Evolutionary conservation across 2,888 invertebrate species (phyloP).

Genomic region (Polyploca ridens): DNA sequence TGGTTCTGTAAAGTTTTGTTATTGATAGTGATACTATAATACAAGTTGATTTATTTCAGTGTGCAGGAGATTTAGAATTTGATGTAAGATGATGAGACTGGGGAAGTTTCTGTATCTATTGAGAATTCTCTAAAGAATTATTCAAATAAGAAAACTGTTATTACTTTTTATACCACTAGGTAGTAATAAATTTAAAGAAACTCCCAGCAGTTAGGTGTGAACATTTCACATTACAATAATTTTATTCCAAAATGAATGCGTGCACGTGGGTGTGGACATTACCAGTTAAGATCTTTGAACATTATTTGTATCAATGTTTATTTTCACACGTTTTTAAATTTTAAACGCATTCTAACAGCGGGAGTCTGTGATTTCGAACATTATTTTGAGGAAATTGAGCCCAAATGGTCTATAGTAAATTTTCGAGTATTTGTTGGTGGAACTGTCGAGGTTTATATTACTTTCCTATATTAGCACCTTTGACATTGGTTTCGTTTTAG

Average conservation of each 20-base stretch:
- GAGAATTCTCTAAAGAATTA: too few relatives aligned
- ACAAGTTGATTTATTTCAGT: neutral
- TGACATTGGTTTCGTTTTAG: slow-evolving; percentile 1
- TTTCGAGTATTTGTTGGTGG: neutral
- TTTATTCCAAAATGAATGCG: neutral
- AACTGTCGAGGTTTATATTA: slow-evolving; percentile 5
- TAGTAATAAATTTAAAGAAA: too few relatives aligned
- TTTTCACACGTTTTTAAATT: neutral
- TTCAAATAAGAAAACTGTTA: too few relatives aligned
- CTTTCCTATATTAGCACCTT: neutral
- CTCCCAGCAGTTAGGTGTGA: too few relatives aligned
- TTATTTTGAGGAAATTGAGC: neutral
- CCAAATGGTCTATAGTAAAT: neutral
- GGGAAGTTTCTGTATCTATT: too few relatives aligned
- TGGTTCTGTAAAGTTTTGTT: neutral
- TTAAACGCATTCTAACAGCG: neutral
- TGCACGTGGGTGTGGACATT: neutral
- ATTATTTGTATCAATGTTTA: slow-evolving; percentile 1
- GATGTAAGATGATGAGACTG: neutral
- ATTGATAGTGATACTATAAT: neutral
- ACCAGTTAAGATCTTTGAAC: neutral
- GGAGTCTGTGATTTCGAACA: neutral
- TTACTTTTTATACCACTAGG: too few relatives aligned
- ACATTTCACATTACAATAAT: neutral
- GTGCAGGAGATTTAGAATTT: neutral